Conservation (phyloP, 2,797 vertebrate species). For the Sphaeramia orbicularis region DNA sequence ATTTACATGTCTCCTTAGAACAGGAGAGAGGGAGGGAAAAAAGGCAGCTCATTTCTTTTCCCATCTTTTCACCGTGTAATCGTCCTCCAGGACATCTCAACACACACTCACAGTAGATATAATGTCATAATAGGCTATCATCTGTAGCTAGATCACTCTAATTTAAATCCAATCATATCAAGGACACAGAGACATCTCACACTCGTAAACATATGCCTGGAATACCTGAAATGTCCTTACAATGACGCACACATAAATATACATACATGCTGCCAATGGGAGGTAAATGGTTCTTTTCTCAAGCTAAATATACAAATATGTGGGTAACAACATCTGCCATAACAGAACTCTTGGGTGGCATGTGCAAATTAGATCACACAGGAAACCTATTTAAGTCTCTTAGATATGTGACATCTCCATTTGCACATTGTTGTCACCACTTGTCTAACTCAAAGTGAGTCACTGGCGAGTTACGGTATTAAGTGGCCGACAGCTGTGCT, state of each 20-base stretch:
- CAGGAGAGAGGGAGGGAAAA: constrained; percentile 6
- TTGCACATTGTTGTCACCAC: constrained; percentile 4
- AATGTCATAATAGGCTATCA: constrained; percentile 62
- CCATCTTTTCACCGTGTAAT: constrained; percentile 46
- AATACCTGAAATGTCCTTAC: background rate
- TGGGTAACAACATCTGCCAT: background rate
- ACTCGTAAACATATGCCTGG: background rate
- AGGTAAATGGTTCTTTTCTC: background rate
- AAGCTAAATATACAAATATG: background rate
- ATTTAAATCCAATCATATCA: constrained; percentile 57
- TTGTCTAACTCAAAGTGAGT: no score
- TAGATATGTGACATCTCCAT: constrained; percentile 5
- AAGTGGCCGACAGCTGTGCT: background rate
- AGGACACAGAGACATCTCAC: constrained; percentile 44
- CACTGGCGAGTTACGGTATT: background rate
- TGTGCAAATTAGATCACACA: constrained; percentile 17
- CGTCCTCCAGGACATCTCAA: constrained; percentile 40
- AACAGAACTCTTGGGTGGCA: background rate
- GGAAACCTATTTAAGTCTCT: constrained; percentile 4
- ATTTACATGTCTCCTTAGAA: constrained; percentile 35
- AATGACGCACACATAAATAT: constrained; percentile 6
- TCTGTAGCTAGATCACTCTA: constrained; percentile 53
- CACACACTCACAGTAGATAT: constrained; percentile 1
- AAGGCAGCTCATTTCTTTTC: constrained; percentile 23
- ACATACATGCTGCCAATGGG: background rate